Evolutionary conservation across 2,797 vertebrate species (phyloP), one percentile per base, ranked within the genome.

Genomic region (Iguana delicatissima): DNA sequence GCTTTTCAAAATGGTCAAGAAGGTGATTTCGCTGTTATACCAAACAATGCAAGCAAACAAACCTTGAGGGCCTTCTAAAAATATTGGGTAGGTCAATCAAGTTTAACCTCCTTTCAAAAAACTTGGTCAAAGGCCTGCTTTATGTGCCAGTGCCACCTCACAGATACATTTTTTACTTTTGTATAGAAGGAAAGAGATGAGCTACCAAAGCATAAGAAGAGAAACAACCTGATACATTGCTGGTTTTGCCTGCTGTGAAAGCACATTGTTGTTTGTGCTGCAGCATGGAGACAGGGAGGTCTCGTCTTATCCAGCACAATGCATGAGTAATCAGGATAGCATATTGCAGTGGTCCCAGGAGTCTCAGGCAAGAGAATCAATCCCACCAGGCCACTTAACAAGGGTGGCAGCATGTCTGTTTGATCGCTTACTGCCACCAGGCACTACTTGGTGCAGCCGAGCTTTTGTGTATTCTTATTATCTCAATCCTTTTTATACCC

Each of bases 231-330:
- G 72, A 84, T 73, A 38, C 46, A 16, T 50, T 69, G 64, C 0
- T 76, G 0, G 0, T 29, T 83, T 22, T 29, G 82, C 93, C 92
- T 86, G 6, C 1, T 88, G 32, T 20, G 13, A 52, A 74, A 57
- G 89, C 85, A 92, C n/a, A 42, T 59, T 74, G 88, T 7, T 69
- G 80, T 74, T 26, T 22, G 77, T 26, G 50, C 93, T 57, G 92
- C 85, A 0, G 0, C 83, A 42, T 10, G 73, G 55, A 6, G 62
- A 74, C 18, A 62, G 9, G 73, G 83, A 55, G n/a, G 91, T 32
- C 4, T 88, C 74, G 62, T 87, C 35, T 62, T 6, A 64, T 4
- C n/a, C 79, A 38, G 38, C 64, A 29, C 38, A 55, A 35, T 24
- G 5, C 4, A 85, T 67, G 9, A 93, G 82, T 46, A 84, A 86